Percentiles rank a stretch among this genome's conserved stretches.
Evolutionary conservation across 2,797 vertebrate species (phyloP).

Genomic region (Iguana delicatissima): DNA sequence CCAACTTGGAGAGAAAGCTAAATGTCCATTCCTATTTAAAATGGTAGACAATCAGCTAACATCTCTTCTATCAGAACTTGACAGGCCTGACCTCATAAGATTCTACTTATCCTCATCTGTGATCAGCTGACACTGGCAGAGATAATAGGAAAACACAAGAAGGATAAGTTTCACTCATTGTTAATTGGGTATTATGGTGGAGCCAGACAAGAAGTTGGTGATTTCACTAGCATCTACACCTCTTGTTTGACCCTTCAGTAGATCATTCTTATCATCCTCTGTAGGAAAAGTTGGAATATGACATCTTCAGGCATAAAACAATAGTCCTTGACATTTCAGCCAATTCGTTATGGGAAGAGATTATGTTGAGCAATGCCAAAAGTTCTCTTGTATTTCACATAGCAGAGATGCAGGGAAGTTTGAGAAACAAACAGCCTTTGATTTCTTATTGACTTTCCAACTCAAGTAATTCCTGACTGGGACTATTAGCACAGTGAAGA

Average conservation of each 20-base stretch:
- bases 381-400: not conserved
- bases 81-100: too few species aligned
- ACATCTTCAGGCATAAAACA: not conserved
- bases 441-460: not conserved
- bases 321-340: constrained; percentile 31
- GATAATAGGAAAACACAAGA: not conserved
- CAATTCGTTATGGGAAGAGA: constrained; percentile 15
- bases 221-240: not conserved
- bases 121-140: not conserved
- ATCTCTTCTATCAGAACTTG: too few species aligned
- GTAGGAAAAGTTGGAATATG: not conserved
- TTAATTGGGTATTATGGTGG: not conserved
- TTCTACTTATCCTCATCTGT: not conserved
- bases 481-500: not conserved
- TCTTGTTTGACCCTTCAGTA: not conserved
- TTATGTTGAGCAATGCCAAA: constrained; percentile 17
- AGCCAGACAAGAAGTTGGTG: not conserved
- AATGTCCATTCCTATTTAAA: too few species aligned
- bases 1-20: too few species aligned
- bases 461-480: accelerated
- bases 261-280: not conserved
- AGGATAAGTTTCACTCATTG: not conserved
- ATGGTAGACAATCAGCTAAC: too few species aligned
- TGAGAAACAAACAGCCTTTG: constrained; percentile 20
- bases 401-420: constrained; percentile 14